phyloP scores from a whole-genome alignment of 2,797 vertebrate genomes.

The Danio kyathit region DNA sequence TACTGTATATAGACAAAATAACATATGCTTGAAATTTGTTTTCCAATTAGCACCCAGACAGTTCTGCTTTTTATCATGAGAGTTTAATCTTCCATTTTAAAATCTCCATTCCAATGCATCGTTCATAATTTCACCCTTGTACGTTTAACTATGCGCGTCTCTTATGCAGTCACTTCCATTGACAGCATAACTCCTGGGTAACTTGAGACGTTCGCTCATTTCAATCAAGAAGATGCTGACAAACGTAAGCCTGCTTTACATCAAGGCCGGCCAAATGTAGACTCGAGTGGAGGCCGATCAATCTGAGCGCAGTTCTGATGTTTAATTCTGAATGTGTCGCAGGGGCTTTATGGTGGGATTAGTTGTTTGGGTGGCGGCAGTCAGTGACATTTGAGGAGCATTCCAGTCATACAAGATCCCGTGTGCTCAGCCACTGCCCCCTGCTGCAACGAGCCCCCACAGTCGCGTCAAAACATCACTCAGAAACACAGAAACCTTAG shows the following conservation, averaged over 20 bases:
- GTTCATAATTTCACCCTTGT: neutral
- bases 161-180: slow-evolving; percentile 3
- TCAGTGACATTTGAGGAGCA: slow-evolving; percentile 44
- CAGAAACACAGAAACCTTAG: slow-evolving; percentile 16
- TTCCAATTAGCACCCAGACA: neutral
- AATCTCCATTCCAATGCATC: slow-evolving; percentile 17
- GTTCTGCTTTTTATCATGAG: neutral
- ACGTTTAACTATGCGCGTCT: neutral
- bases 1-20: no score
- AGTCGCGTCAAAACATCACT: slow-evolving; percentile 17
- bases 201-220: slow-evolving; percentile 24
- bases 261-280: slow-evolving; percentile 28
- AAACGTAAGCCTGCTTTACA: slow-evolving; percentile 26
- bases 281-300: neutral
- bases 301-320: slow-evolving; percentile 13
- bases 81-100: neutral
- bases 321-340: slow-evolving; percentile 39
- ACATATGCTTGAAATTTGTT: neutral
- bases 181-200: slow-evolving; percentile 9
- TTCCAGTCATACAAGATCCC: slow-evolving; percentile 31
- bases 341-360: slow-evolving; percentile 20
- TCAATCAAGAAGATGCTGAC: slow-evolving; percentile 42
- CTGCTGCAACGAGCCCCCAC: neutral
- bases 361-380: slow-evolving; percentile 27
- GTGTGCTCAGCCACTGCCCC: slow-evolving; percentile 3